phyloP scores from a whole-genome alignment of 2,888 invertebrate genomes.

The Melieria picta region DNA sequence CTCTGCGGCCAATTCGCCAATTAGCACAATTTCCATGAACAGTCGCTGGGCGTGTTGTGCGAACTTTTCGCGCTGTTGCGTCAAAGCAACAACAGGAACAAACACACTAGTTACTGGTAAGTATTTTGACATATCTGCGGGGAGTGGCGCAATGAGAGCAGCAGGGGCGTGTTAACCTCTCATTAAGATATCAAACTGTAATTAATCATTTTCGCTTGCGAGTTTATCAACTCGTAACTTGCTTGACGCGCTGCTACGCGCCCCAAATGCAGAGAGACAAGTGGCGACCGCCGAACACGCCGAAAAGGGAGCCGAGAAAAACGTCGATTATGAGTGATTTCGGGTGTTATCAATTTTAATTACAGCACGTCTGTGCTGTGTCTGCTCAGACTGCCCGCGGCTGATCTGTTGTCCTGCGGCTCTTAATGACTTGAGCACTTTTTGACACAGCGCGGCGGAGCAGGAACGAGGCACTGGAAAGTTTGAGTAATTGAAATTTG shows the following conservation, averaged over 20 bases:
- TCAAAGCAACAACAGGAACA: too few species aligned
- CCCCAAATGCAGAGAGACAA: background rate
- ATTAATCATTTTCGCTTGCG: slow-evolving; percentile 35
- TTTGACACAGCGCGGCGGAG: too few species aligned
- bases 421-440: too few species aligned
- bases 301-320: background rate
- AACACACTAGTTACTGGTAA: too few species aligned
- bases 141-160: background rate
- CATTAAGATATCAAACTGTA: slow-evolving; percentile 30
- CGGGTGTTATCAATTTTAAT: slow-evolving; percentile 26
- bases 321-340: slow-evolving; percentile 21
- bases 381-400: too few species aligned
- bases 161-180: slow-evolving; percentile 1
- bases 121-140: too few species aligned
- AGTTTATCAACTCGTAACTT: slow-evolving; percentile 2
- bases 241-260: background rate
- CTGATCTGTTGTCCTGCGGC: too few species aligned
- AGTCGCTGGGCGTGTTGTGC: too few species aligned
- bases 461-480: background rate
- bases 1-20: too few species aligned
- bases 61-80: too few species aligned
- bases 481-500: background rate
- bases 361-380: slow-evolving; percentile 1
- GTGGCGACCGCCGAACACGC: background rate
- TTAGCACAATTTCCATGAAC: too few species aligned